Percentiles rank a stretch among this genome's conserved stretches.
Conservation (phyloP, 2,113 vertebrate species). For the Misgurnus anguillicaudatus region DNA sequence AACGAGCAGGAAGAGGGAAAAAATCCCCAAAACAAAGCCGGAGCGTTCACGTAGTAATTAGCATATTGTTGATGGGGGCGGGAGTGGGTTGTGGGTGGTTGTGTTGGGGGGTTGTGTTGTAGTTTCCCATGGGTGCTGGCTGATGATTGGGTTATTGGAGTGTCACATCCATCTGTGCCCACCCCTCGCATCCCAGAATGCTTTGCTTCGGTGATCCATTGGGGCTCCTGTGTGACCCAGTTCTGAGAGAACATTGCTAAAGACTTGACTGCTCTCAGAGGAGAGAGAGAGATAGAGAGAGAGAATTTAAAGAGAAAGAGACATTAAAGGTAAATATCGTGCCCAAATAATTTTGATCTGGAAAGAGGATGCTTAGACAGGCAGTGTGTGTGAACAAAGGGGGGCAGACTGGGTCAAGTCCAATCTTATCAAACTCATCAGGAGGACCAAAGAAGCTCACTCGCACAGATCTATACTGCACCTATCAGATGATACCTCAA, state of each 20-base stretch:
- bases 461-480: slow-evolving; percentile 59
- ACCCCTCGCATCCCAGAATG: slow-evolving; percentile 72
- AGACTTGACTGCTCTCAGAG: slow-evolving; percentile 45
- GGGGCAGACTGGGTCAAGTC: slow-evolving; percentile 32
- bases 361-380: not conserved
- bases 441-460: slow-evolving; percentile 32
- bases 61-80: slow-evolving; percentile 47
- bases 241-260: slow-evolving; percentile 69
- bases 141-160: slow-evolving; percentile 58
- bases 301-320: slow-evolving; percentile 30
- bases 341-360: not conserved
- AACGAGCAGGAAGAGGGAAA: slow-evolving; percentile 39
- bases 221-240: slow-evolving; percentile 81
- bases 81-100: slow-evolving; percentile 8
- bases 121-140: slow-evolving; percentile 50
- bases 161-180: slow-evolving; percentile 75
- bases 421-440: slow-evolving; percentile 44
- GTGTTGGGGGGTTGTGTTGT: slow-evolving; percentile 35
- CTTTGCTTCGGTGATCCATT: slow-evolving; percentile 73
- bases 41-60: slow-evolving; percentile 55
- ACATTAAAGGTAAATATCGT: not conserved
- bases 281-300: slow-evolving; percentile 51
- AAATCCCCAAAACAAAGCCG: slow-evolving; percentile 54
- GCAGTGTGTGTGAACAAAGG: slow-evolving; percentile 55
- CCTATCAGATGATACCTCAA: slow-evolving; percentile 67